phyloP scores from a whole-genome alignment of 2,797 vertebrate genomes.

The Rhinella marina region DNA sequence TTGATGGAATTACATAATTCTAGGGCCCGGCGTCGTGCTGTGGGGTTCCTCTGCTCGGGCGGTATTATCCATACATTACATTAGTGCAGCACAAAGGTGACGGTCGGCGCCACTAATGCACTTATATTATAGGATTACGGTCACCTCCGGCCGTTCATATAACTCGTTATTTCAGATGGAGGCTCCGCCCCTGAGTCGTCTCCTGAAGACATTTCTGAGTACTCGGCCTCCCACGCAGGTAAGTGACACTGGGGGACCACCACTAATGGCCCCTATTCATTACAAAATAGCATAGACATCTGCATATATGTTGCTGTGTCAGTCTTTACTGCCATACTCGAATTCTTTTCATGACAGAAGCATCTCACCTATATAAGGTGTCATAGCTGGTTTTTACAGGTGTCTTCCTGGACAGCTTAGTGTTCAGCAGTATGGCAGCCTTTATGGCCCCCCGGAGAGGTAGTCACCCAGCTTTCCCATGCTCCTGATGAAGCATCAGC shows the following conservation, averaged over 20 bases:
- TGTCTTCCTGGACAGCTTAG: too few relatives aligned
- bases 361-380: too few relatives aligned
- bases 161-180: too few relatives aligned
- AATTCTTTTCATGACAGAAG: neutral
- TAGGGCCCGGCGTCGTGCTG: neutral
- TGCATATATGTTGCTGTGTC: neutral
- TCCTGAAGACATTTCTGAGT: too few relatives aligned
- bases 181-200: too few relatives aligned
- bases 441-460: neutral
- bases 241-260: too few relatives aligned
- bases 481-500: neutral
- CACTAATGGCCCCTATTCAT: too few relatives aligned
- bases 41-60: neutral
- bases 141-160: too few relatives aligned
- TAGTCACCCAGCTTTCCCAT: neutral
- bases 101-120: slow-evolving; percentile 13
- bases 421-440: too few relatives aligned
- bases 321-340: neutral
- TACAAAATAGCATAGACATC: neutral
- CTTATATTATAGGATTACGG: neutral
- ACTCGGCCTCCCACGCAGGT: too few relatives aligned
- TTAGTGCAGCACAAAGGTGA: neutral
- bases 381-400: too few relatives aligned
- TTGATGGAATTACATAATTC: slow-evolving; percentile 31
- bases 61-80: neutral